phyloP scores from a whole-genome alignment of 2,113 vertebrate genomes.

The Cranoglanis bouderius region DNA sequence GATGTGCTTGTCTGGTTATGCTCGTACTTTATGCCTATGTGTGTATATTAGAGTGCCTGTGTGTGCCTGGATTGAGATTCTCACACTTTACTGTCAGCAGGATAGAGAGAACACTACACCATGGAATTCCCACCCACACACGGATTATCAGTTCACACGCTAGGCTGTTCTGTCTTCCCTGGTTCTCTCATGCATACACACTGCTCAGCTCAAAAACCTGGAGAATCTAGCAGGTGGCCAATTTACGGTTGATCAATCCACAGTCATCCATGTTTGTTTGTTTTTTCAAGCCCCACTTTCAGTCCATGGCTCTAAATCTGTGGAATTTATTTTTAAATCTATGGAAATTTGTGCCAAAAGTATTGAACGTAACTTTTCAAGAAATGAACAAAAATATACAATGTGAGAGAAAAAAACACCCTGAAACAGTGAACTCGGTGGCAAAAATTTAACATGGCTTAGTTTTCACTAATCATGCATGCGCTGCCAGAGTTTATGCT shows the following conservation, averaged over 20 bases:
- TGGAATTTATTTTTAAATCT: too few relatives aligned
- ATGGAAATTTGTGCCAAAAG: too few relatives aligned
- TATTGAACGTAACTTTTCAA: too few relatives aligned
- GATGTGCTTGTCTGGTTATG: background rate
- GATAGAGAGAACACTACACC: background rate
- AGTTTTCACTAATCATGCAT: too few relatives aligned
- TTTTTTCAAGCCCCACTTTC: background rate
- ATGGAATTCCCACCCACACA: background rate
- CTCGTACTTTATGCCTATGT: background rate
- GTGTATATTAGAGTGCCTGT: slow-evolving; percentile 12
- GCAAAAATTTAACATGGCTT: too few relatives aligned
- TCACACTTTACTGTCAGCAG: background rate
- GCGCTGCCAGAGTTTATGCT: too few relatives aligned
- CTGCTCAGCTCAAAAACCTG: background rate
- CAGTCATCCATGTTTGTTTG: background rate
- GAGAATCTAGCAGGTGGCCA: background rate
- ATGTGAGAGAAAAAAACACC: too few relatives aligned
- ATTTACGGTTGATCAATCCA: background rate
- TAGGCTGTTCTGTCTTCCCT: background rate
- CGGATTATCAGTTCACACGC: background rate
- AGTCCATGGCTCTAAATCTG: background rate
- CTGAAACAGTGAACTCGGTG: too few relatives aligned
- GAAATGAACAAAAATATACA: too few relatives aligned
- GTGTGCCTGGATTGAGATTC: slow-evolving; percentile 19
- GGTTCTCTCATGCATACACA: background rate